phyloP scores from a whole-genome alignment of 2,888 invertebrate genomes.

The Polyploca ridens region DNA sequence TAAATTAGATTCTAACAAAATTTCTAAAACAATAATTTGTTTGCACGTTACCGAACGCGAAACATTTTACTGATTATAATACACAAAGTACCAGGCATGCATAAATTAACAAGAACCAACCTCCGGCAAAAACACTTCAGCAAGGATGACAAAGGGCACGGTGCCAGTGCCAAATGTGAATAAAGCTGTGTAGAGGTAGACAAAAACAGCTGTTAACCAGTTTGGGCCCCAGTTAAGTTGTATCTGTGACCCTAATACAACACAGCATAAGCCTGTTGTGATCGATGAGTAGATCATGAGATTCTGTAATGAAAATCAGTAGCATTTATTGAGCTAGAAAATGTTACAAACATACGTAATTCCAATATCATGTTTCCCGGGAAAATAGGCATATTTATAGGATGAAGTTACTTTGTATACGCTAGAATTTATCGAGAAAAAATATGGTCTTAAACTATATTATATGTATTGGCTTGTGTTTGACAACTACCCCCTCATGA shows the following conservation, averaged over 20 bases:
- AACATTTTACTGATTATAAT: background rate
- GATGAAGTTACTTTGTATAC: too few species aligned
- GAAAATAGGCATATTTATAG: too few species aligned
- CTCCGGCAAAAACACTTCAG: slow-evolving; percentile 65
- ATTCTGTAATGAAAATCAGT: slow-evolving; percentile 32
- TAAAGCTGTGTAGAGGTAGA: slow-evolving; percentile 49
- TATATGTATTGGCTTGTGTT: too few species aligned
- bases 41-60: background rate
- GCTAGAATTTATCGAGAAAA: too few species aligned
- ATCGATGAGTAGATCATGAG: slow-evolving; percentile 52
- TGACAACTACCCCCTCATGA: too few species aligned
- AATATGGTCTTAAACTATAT: too few species aligned
- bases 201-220: slow-evolving; percentile 52
- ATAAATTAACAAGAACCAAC: slow-evolving; percentile 36
- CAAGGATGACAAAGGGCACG: slow-evolving; percentile 57
- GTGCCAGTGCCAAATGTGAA: slow-evolving; percentile 59
- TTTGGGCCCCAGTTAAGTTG: slow-evolving; percentile 59
- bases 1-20: too few species aligned
- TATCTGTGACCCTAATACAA: slow-evolving; percentile 58
- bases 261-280: slow-evolving; percentile 44
- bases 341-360: too few species aligned
- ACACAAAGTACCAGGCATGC: slow-evolving; percentile 15
- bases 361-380: too few species aligned
- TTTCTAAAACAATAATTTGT: too few species aligned
- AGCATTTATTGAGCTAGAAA: too few species aligned